Percentiles rank a stretch among this genome's conserved stretches.
These are phyloP conservation scores for Boloria euphrosyne DNA, from an alignment of 2,888 invertebrate species.

Conservation along the genomic window DNA sequence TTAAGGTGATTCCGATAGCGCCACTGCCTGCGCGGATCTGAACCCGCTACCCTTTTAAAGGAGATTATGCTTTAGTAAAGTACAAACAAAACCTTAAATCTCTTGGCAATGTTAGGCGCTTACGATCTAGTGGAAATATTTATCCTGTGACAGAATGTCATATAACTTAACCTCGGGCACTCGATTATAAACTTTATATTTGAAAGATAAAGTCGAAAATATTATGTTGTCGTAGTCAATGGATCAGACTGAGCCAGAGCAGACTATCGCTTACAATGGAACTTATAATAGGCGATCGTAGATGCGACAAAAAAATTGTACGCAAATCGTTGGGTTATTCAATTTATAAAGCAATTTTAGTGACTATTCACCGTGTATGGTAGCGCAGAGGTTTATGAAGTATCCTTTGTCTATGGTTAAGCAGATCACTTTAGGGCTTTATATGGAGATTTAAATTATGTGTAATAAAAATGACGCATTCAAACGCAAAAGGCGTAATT, in stretches of 20 bases:
- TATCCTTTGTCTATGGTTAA: constrained; percentile 15
- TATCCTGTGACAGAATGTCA: constrained; percentile 71
- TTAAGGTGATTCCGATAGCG: constrained; percentile 83
- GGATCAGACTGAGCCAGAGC: constrained; percentile 71
- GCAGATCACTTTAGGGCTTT: constrained; percentile 1
- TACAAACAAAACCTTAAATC: constrained; percentile 46
- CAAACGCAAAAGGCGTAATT: background rate
- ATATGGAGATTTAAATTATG: constrained; percentile 19
- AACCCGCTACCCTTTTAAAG: constrained; percentile 54
- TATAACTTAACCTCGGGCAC: constrained; percentile 59
- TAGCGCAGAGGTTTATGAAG: constrained; percentile 14
- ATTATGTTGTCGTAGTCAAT: constrained; percentile 56
- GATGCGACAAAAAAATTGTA: constrained; percentile 39
- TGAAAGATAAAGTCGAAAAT: constrained; percentile 59
- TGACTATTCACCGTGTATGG: constrained; percentile 18
- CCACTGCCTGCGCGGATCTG: constrained; percentile 58
- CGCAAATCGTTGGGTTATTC: constrained; percentile 35
- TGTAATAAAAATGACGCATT: constrained; percentile 17
- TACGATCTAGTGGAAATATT: constrained; percentile 51
- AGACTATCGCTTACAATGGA: constrained; percentile 76
- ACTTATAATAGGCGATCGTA: constrained; percentile 72
- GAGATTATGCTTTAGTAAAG: constrained; percentile 54
- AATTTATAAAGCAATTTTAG: constrained; percentile 35
- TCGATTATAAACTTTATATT: constrained; percentile 43
- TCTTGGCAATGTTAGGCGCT: constrained; percentile 47